Conservation (phyloP, 1,140 invertebrate genomes). For the silkworm (Bombyx mori) region DNA sequence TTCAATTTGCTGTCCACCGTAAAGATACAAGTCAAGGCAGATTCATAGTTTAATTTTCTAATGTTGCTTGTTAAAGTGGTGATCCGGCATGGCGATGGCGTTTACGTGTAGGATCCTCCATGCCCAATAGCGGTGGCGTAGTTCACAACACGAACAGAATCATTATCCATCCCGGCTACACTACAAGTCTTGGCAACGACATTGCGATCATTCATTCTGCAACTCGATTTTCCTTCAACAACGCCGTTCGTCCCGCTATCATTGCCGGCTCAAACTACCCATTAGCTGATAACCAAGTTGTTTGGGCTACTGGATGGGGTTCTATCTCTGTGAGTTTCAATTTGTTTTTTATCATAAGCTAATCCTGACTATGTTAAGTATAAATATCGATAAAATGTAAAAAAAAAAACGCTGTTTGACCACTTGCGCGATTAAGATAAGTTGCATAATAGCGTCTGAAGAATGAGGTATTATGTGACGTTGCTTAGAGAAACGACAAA, state of each 20-base stretch:
- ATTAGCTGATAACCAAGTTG: background rate
- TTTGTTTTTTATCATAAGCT: background rate
- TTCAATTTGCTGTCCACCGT: too few species aligned
- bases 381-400: too few species aligned
- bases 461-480: background rate
- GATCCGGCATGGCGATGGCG: constrained; percentile 24
- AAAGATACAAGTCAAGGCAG: too few species aligned
- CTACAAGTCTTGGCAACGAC: constrained; percentile 71
- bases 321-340: constrained; percentile 1
- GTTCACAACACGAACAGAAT: constrained; percentile 19
- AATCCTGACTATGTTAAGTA: too few species aligned
- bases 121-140: constrained; percentile 19
- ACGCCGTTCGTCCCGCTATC: background rate
- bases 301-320: constrained; percentile 3
- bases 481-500: background rate
- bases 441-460: background rate
- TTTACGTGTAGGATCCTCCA: constrained; percentile 19
- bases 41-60: too few species aligned
- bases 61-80: constrained; percentile 18
- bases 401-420: too few species aligned
- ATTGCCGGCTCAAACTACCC: constrained; percentile 4
- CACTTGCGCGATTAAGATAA: too few species aligned
- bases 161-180: constrained; percentile 69
- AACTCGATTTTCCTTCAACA: constrained; percentile 1
- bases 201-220: constrained; percentile 51